Conservation (phyloP, 2,888 invertebrate species). For the Panzeria rudis region DNA sequence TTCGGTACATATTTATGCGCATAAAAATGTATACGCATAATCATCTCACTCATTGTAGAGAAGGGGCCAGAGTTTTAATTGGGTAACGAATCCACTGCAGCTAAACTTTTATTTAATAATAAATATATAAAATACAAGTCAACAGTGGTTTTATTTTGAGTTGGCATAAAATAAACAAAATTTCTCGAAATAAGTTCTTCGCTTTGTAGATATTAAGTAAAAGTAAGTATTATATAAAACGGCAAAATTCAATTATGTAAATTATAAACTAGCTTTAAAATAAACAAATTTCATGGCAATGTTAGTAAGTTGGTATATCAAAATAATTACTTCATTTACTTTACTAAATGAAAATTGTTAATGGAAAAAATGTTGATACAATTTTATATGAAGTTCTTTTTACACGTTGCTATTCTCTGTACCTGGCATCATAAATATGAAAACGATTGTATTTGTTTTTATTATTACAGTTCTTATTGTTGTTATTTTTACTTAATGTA, state of each 20-base stretch:
- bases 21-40: no score
- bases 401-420: conserved; percentile 6
- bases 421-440: conserved; percentile 50
- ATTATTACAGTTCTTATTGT: conserved; percentile 30
- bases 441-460: conserved; percentile 60
- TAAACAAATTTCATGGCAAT: conserved; percentile 22
- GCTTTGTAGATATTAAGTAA: neutral
- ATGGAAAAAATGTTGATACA: conserved; percentile 14
- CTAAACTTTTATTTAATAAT: no score
- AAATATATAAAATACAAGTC: no score
- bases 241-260: conserved; percentile 15
- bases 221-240: neutral
- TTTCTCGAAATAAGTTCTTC: no score
- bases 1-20: no score
- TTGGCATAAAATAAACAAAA: no score
- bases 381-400: neutral
- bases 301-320: neutral
- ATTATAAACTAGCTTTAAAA: conserved; percentile 44
- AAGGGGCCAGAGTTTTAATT: no score
- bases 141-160: no score
- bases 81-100: no score
- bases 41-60: no score
- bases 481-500: conserved; percentile 50
- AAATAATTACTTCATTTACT: conserved; percentile 43
- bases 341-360: conserved; percentile 47